Evolutionary conservation across 2,113 vertebrate genomes (phyloP).

Genomic region (Mustelus asterias): DNA sequence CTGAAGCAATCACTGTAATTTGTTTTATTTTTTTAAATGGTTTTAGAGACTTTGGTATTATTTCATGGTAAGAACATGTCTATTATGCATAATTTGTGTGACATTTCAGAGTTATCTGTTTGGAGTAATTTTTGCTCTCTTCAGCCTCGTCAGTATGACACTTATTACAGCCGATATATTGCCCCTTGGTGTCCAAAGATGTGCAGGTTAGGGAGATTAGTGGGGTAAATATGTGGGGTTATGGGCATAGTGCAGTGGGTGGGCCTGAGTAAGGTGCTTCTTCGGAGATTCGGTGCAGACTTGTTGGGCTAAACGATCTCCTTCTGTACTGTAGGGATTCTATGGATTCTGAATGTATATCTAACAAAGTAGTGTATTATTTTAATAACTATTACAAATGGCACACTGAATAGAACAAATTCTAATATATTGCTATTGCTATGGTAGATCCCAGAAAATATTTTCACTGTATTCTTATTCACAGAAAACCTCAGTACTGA

Average conservation of each 20-base stretch:
- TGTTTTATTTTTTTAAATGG: not conserved
- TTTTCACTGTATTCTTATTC: too few relatives aligned
- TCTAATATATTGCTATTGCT: not conserved
- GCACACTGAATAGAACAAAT: too few relatives aligned
- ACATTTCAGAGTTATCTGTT: not conserved
- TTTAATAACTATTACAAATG: not conserved
- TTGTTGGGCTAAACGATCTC: too few relatives aligned
- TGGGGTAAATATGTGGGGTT: too few relatives aligned
- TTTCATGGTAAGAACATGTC: not conserved
- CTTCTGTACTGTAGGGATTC: too few relatives aligned
- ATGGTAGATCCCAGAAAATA: not conserved
- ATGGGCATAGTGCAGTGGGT: too few relatives aligned
- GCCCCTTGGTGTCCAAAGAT: too few relatives aligned
- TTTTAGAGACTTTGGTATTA: not conserved
- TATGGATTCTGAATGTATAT: not conserved
- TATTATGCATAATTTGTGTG: not conserved
- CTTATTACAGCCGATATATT: not conserved
- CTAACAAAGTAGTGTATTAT: not conserved
- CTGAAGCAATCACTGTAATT: not conserved
- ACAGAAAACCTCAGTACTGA: not conserved
- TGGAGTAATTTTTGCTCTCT: not conserved
- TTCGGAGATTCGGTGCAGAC: too few relatives aligned
- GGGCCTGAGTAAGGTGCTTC: too few relatives aligned
- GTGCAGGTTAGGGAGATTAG: too few relatives aligned
- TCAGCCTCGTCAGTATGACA: not conserved